Evolutionary conservation across 2,888 invertebrate species (phyloP).

Genomic region (Tetheella fluctuosa): DNA sequence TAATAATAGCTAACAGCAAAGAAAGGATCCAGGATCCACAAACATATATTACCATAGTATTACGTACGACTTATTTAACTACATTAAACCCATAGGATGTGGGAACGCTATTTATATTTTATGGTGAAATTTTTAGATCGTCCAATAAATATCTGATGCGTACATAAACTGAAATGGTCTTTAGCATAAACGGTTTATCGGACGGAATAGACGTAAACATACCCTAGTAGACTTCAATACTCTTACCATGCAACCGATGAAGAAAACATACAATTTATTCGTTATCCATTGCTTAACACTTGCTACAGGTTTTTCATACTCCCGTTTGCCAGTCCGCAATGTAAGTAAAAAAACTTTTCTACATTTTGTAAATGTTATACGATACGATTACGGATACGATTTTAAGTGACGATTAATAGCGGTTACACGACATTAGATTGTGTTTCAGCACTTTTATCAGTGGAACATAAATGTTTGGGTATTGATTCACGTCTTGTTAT

Average conservation of each 20-base stretch:
- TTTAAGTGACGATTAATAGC: conserved; percentile 31
- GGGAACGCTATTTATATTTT: conserved; percentile 14
- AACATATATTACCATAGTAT: conserved; percentile 1
- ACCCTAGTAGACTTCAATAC: conserved; percentile 16
- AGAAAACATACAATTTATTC: not conserved
- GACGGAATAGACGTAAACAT: conserved; percentile 27
- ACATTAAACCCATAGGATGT: conserved; percentile 7
- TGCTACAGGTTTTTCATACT: too few species aligned
- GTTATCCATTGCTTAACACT: not conserved
- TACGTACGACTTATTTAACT: conserved; percentile 5
- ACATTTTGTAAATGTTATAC: conserved; percentile 19
- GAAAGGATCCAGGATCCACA: not conserved
- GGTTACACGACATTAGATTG: conserved; percentile 20
- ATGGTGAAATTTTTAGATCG: conserved; percentile 18
- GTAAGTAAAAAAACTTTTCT: conserved; percentile 8
- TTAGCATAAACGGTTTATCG: conserved; percentile 21
- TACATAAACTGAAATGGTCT: conserved; percentile 24
- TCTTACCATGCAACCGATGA: not conserved
- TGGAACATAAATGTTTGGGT: not conserved
- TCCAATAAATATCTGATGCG: conserved; percentile 20
- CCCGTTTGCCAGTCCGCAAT: not conserved
- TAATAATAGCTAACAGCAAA: not conserved
- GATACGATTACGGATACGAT: conserved; percentile 42
- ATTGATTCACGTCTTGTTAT: not conserved
- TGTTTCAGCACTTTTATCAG: conserved; percentile 11